Conservation (phyloP, 2,797 vertebrate species). For the Gallirallus australis region DNA sequence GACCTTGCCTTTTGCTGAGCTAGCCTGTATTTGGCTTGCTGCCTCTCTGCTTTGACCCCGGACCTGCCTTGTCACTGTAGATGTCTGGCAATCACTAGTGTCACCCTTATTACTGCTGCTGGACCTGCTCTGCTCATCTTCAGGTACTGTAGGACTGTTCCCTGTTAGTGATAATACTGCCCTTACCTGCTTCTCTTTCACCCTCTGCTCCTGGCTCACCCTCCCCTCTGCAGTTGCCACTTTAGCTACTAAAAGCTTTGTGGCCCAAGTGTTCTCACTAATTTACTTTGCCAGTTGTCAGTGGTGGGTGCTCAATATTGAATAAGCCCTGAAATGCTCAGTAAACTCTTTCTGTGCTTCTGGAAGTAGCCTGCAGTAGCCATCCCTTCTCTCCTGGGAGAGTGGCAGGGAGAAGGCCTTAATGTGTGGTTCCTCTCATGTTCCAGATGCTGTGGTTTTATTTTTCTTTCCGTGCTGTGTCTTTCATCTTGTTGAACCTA, state of each 20-base stretch:
- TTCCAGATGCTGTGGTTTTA: neutral
- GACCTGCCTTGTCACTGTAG: neutral
- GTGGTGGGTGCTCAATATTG: neutral
- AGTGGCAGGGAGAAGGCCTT: neutral
- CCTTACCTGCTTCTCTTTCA: no score
- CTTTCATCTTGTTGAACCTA: neutral
- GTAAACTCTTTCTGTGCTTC: neutral
- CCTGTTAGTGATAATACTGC: neutral
- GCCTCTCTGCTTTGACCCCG: neutral
- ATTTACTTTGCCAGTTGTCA: neutral
- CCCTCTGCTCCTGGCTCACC: neutral
- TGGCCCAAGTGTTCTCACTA: neutral
- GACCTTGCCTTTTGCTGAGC: neutral
- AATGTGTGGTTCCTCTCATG: neutral
- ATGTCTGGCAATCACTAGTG: fast-evolving
- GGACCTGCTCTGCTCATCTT: neutral
- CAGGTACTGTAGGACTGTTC: neutral
- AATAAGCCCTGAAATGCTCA: neutral
- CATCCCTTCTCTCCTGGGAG: neutral
- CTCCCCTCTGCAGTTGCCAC: neutral
- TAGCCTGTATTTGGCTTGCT: neutral
- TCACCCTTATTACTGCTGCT: neutral
- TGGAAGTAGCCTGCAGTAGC: neutral
- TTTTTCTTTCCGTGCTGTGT: neutral
- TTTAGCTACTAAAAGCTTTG: neutral